Base-by-base conservation (phyloP, 2,888 invertebrate genomes). In the Oconnorella tubifera region DNA sequence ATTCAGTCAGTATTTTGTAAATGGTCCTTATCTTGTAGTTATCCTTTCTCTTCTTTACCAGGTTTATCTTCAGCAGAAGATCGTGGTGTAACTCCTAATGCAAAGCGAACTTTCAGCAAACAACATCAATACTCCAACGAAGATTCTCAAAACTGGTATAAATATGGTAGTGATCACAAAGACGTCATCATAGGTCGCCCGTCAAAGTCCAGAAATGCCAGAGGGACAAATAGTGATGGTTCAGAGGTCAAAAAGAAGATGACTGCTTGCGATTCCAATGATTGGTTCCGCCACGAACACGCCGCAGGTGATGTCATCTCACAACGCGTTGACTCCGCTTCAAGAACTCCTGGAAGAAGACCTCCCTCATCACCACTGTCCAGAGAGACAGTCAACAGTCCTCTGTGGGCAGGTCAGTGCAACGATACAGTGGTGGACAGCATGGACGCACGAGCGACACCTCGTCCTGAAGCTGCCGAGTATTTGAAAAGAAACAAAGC, bases 231-330 rank as follows among this genome's bases (percentile, higher is more conserved):
- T 3, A 14, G 32, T 10, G 50, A 60, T n/a, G 31, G 3, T 14
- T 49, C 49, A 2, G 29, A 51, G 14, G 25, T 51, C 53, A 51
- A 60, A 19, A 28, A 60, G 14, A 29, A 56, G 56, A 56, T 31
- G 56, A 33, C 56, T 4, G 25, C 28, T 6, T 49, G 49, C 1
- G 49, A 60, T 32, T 48, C 60, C 2, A 60, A 60, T 31, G 49
- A 50, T 27, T 60, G 60, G 60, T 60, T 60, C 51, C 10, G 60
- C 10, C 60, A 60, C 50, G 60, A 60, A 14, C 60, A 60, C 25
- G 23, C 2, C 4, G n/a, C 4, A 2, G 60, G 60, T 3, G 19
- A 29, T 3, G 31, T 4, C 1, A 1, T 10, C 4, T 2, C 0
- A 23, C 14, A 1, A 2, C 40, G 40, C 40, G 40, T 40, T 19